Evolutionary conservation across 2,113 vertebrate genomes (phyloP).

Genomic region (Gallinago jamesoni): DNA sequence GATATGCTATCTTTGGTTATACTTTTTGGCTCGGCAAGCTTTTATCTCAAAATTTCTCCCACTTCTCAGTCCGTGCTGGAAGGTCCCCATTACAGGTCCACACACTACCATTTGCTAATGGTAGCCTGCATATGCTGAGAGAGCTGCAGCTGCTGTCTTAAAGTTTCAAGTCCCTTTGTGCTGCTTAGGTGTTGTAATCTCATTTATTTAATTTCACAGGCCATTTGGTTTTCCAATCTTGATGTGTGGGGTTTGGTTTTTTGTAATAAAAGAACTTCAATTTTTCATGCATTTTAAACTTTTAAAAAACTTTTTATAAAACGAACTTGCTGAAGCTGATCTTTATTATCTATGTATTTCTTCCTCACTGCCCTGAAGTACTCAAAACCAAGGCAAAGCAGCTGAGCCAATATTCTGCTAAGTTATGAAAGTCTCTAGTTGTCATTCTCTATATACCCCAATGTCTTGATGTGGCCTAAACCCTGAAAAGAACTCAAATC

Average conservation of each 20-base stretch:
- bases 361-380: not conserved
- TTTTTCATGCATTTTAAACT: not conserved
- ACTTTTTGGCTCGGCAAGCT: not conserved
- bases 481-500: not conserved
- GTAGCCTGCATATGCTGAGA: not conserved
- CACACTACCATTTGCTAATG: fast-evolving
- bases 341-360: not conserved
- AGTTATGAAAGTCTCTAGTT: not conserved
- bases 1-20: not conserved
- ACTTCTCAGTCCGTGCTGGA: not conserved
- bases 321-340: not conserved
- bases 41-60: not conserved
- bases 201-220: not conserved
- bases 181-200: not conserved
- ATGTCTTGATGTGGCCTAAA: not conserved
- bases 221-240: not conserved
- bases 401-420: not conserved
- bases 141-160: not conserved
- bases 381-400: not conserved
- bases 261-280: not conserved
- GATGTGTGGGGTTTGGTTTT: not conserved
- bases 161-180: not conserved
- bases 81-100: not conserved
- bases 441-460: not conserved
- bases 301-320: not conserved